Evolutionary conservation across 2,113 vertebrate species (phyloP).

Genomic region (Chunga burmeisteri): DNA sequence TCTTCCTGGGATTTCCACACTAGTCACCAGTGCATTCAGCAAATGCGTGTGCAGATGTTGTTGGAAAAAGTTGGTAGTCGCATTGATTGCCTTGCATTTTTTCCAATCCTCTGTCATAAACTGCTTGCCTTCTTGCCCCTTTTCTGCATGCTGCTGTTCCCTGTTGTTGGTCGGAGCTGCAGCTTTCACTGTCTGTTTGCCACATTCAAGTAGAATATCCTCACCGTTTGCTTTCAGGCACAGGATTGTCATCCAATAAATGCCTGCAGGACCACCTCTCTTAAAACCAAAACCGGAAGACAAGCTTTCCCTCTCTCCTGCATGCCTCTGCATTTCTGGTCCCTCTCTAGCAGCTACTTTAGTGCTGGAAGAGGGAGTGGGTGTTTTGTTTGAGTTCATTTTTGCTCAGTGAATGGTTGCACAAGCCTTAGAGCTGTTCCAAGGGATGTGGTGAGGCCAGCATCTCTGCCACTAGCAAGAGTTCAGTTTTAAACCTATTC

Average conservation of each 20-base stretch:
- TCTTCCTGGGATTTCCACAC: not conserved
- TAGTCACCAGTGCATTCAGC: not conserved
- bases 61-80: not conserved
- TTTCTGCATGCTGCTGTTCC: not conserved
- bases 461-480: not conserved
- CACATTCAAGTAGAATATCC: not conserved
- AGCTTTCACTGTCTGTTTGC: not conserved
- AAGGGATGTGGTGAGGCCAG: not conserved
- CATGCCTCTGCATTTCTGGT: not conserved
- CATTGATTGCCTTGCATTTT: not conserved
- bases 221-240: not conserved
- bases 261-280: not conserved
- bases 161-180: not conserved
- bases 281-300: not conserved
- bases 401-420: not conserved
- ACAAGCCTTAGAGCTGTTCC: not conserved
- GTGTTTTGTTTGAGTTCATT: not conserved
- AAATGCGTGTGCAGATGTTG: not conserved
- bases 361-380: not conserved
- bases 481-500: not conserved
- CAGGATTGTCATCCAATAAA: not conserved
- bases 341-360: not conserved
- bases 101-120: not conserved
- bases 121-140: not conserved
- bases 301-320: not conserved